These are phyloP conservation scores for Oncorhynchus kisutch DNA, from an alignment of 2,113 vertebrate genomes.

Conservation along the genomic window DNA sequence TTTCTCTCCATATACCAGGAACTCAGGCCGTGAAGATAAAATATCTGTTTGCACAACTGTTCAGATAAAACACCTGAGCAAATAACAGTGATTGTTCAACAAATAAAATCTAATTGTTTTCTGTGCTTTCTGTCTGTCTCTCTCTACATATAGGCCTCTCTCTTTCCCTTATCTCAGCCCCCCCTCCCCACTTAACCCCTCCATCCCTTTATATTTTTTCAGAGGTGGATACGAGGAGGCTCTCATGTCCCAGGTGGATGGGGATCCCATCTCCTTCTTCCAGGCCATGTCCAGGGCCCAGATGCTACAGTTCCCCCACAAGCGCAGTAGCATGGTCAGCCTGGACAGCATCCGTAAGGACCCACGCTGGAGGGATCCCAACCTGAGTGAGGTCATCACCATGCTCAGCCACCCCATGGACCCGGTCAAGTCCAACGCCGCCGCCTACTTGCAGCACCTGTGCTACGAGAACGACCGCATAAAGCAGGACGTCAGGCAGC, in stretches of 20 bases:
- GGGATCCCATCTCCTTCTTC: slow-evolving; percentile 83
- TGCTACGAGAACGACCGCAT: slow-evolving; percentile 95
- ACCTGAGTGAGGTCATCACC: slow-evolving; percentile 89
- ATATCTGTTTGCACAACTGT: not conserved
- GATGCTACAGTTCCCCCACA: slow-evolving; percentile 85
- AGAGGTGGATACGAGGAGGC: slow-evolving; percentile 86
- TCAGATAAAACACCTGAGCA: not conserved
- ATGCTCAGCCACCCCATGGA: slow-evolving; percentile 96
- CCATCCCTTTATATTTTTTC: slow-evolving; percentile 5
- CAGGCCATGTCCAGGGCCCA: slow-evolving; percentile 83
- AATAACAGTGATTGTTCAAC: not conserved
- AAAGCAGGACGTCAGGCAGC: slow-evolving; percentile 91
- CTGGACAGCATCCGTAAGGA: slow-evolving; percentile 91
- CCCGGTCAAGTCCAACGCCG: slow-evolving; percentile 93
- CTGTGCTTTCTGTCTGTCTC: not conserved
- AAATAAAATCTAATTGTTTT: not conserved
- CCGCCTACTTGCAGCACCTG: slow-evolving; percentile 95
- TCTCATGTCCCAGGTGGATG: slow-evolving; percentile 81
- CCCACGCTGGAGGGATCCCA: slow-evolving; percentile 92
- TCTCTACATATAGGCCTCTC: not conserved
- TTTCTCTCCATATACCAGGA: slow-evolving; percentile 17
- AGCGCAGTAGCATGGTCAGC: slow-evolving; percentile 91
- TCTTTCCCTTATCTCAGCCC: not conserved
- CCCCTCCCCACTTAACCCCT: not conserved
- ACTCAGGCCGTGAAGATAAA: slow-evolving; percentile 15